Evolutionary conservation across 1,140 invertebrate species (phyloP).

Genomic region (Phenacoccus solenopsis): DNA sequence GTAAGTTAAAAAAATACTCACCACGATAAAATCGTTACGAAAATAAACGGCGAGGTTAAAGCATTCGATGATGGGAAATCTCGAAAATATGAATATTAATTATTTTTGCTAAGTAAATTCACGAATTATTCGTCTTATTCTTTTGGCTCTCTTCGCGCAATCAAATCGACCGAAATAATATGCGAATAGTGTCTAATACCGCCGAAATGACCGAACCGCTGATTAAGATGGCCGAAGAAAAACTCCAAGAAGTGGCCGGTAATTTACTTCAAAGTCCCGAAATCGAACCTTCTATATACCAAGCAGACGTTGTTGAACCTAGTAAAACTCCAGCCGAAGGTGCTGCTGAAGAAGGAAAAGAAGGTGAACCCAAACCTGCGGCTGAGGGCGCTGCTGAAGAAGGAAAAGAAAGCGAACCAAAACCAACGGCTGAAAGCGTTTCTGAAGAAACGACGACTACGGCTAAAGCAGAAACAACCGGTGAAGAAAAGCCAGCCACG

Average conservation of each 20-base stretch:
- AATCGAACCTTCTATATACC: not conserved
- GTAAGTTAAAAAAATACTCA: not conserved
- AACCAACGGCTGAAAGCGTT: too few species aligned
- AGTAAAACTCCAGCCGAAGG: not conserved
- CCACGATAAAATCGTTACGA: not conserved
- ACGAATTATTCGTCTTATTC: too few species aligned
- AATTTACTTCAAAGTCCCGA: not conserved
- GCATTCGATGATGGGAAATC: not conserved
- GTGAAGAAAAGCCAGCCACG: not conserved
- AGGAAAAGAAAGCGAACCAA: not conserved
- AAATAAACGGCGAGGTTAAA: not conserved
- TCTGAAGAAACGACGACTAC: too few species aligned
- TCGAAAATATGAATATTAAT: not conserved
- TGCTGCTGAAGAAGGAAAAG: not conserved
- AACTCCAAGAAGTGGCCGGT: not conserved
- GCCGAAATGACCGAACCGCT: not conserved
- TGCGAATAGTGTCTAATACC: not conserved
- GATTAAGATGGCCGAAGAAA: not conserved
- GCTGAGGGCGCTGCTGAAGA: not conserved
- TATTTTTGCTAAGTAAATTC: not conserved
- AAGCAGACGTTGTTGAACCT: not conserved
- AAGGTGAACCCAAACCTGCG: not conserved
- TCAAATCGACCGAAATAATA: not conserved
- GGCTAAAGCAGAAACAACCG: not conserved
- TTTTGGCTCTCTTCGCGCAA: too few species aligned